These are phyloP conservation scores for Gerris lacustris DNA, from an alignment of 2,888 invertebrate species.

Conservation along the genomic window DNA sequence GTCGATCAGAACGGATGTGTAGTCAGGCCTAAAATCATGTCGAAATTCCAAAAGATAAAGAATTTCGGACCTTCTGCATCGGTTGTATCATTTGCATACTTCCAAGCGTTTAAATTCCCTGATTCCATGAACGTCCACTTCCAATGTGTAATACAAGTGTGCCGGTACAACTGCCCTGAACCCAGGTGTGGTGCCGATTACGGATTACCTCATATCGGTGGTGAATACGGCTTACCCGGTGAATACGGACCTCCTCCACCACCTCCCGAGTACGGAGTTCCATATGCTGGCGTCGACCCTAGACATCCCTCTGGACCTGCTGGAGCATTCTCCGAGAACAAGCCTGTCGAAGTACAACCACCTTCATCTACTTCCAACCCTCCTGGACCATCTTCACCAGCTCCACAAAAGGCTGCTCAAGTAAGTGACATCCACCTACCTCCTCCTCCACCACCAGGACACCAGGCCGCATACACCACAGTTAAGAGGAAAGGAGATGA, in stretches of 20 bases:
- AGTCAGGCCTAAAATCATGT: constrained; percentile 84
- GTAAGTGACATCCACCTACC: constrained; percentile 54
- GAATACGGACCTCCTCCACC: constrained; percentile 58
- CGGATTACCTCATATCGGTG: constrained; percentile 36
- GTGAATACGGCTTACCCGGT: constrained; percentile 39
- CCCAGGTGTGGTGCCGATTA: constrained; percentile 36
- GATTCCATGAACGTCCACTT: constrained; percentile 95
- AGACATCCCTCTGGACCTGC: constrained; percentile 68
- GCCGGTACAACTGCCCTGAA: constrained; percentile 84
- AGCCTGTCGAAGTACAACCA: constrained; percentile 68
- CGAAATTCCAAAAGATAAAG: constrained; percentile 85
- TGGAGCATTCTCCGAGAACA: constrained; percentile 63
- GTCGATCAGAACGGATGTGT: constrained; percentile 90
- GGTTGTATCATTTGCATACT: constrained; percentile 87
- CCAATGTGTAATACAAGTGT: constrained; percentile 92
- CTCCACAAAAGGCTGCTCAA: constrained; percentile 35
- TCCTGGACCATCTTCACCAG: constrained; percentile 38
- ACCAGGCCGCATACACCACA: constrained; percentile 64
- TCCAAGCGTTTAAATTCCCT: constrained; percentile 94
- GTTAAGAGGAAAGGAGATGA: constrained; percentile 55
- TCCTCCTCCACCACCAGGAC: constrained; percentile 69
- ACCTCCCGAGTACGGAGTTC: constrained; percentile 57
- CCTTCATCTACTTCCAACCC: constrained; percentile 53
- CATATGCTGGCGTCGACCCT: constrained; percentile 69
- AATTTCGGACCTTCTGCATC: constrained; percentile 90